A percentile compares a stretch with the other conserved stretches of the same genome.
These are phyloP conservation scores for Eilema depressum DNA, from an alignment of 2,888 invertebrate species.

Conservation along the genomic window DNA sequence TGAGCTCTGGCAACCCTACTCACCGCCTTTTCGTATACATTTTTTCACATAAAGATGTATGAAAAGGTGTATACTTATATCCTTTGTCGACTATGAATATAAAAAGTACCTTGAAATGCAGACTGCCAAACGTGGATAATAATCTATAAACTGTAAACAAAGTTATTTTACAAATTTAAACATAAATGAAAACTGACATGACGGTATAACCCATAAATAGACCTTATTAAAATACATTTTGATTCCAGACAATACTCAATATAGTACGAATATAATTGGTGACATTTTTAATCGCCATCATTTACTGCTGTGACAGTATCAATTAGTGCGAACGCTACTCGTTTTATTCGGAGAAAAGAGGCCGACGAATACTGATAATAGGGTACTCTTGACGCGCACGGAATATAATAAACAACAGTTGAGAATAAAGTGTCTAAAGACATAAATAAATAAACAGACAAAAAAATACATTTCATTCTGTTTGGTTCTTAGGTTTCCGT, in stretches of 20 bases:
- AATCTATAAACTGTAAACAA: neutral
- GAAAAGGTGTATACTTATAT: no score
- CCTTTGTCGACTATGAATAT: no score
- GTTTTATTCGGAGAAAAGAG: constrained; percentile 32
- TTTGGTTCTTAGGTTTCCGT: no score
- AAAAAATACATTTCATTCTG: no score
- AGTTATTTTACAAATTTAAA: neutral
- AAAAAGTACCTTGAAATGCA: neutral
- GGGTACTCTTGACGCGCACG: constrained; percentile 18
- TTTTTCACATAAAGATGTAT: no score
- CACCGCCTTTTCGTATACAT: no score
- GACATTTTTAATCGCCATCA: constrained; percentile 40
- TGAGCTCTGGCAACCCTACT: no score
- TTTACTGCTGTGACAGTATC: constrained; percentile 50
- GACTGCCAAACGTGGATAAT: neutral
- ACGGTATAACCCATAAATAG: neutral
- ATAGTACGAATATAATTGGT: constrained; percentile 31
- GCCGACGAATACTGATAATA: constrained; percentile 27
- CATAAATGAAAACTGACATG: neutral
- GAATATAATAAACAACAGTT: constrained; percentile 29
- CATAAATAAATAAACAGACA: neutral
- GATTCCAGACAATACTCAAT: constrained; percentile 20
- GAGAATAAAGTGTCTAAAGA: constrained; percentile 12
- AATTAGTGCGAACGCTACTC: constrained; percentile 40
- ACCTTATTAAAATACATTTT: neutral